These are phyloP conservation scores for Menura novaehollandiae DNA, from an alignment of 2,113 vertebrate species.

Conservation along the genomic window DNA sequence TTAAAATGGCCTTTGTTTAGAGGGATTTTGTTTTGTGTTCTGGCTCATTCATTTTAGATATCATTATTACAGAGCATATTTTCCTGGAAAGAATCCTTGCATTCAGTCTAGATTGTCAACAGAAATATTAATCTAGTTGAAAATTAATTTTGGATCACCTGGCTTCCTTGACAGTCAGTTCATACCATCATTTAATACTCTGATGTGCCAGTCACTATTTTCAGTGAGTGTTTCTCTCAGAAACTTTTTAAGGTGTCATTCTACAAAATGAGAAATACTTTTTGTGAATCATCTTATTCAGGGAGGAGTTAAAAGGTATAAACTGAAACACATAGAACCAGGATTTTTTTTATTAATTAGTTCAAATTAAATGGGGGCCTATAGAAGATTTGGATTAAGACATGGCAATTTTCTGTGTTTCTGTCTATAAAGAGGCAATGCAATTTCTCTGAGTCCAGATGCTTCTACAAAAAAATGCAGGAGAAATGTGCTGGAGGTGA, in stretches of 20 bases:
- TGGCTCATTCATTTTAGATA: background rate
- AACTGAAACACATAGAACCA: background rate
- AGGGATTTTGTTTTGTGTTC: background rate
- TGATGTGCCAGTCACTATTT: background rate
- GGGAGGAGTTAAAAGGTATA: background rate
- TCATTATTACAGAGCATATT: background rate
- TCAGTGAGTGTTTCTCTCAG: background rate
- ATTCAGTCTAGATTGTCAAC: background rate
- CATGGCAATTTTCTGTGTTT: background rate
- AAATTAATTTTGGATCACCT: slow-evolving; percentile 8
- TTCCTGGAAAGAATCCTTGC: background rate
- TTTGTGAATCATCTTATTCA: slow-evolving; percentile 53
- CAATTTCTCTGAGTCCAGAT: background rate
- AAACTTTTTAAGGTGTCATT: background rate
- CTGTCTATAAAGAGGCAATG: slow-evolving; percentile 6
- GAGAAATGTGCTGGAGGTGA: background rate
- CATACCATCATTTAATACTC: background rate
- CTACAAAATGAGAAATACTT: background rate
- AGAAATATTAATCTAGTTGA: background rate
- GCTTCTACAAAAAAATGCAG: background rate
- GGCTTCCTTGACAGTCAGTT: background rate
- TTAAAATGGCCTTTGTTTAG: background rate
- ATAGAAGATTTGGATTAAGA: background rate
- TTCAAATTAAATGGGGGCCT: background rate
- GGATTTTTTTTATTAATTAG: background rate